These are phyloP conservation scores for Lithodes maja DNA, from an alignment of 2,888 invertebrate species.

Conservation along the genomic window DNA sequence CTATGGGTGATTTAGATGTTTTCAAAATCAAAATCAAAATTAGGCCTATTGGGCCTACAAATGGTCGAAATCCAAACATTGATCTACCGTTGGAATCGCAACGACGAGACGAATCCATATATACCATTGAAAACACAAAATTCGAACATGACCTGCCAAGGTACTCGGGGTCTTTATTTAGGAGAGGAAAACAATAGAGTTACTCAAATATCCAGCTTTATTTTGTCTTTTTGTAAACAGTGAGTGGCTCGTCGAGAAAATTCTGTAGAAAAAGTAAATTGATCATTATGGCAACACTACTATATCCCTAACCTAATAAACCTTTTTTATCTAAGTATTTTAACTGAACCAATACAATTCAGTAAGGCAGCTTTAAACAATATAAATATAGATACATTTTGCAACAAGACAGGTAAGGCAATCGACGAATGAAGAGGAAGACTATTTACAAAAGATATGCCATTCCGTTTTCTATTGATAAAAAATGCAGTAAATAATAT, in stretches of 20 bases:
- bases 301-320: not conserved
- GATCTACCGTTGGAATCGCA: too few species aligned
- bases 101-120: too few species aligned
- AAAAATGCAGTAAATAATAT: too few species aligned
- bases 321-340: not conserved
- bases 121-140: too few species aligned
- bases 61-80: too few species aligned
- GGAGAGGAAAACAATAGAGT: too few species aligned
- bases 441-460: not conserved
- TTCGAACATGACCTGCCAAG: too few species aligned
- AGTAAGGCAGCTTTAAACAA: not conserved
- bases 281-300: constrained; percentile 15
- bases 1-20: too few species aligned
- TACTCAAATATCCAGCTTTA: constrained; percentile 4
- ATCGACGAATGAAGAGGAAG: not conserved
- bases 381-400: not conserved
- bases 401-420: not conserved
- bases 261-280: constrained; percentile 11
- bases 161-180: too few species aligned
- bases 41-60: too few species aligned
- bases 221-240: constrained; percentile 1
- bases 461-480: too few species aligned
- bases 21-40: too few species aligned
- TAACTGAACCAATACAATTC: not conserved
- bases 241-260: not conserved